Evolutionary conservation across 2,797 vertebrate genomes (phyloP).

Genomic region (Ctenosaura bakeri): DNA sequence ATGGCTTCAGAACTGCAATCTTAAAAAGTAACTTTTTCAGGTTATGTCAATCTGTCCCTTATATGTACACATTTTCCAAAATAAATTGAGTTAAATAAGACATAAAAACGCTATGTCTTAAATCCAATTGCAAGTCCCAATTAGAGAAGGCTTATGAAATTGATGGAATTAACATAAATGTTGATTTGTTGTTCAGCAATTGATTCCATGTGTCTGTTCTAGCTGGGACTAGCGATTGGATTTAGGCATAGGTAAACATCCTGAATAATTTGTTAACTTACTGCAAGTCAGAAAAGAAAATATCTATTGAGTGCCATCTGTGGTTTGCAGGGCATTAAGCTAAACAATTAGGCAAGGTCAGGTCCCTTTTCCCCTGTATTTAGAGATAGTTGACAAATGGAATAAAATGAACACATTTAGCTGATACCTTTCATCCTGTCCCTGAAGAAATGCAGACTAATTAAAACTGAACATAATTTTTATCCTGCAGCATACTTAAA

Average conservation of each 20-base stretch:
- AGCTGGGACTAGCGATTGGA: no score
- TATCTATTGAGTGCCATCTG: slow-evolving; percentile 38
- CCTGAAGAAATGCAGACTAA: slow-evolving; percentile 47
- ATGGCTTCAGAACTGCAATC: no score
- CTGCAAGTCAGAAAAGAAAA: slow-evolving; percentile 30
- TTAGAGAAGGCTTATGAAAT: no score
- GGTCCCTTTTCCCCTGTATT: slow-evolving; percentile 23
- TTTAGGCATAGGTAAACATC: slow-evolving; percentile 12
- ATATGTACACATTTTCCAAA: no score
- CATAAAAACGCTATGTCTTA: no score
- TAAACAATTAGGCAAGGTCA: slow-evolving; percentile 32
- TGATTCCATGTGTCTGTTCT: no score
- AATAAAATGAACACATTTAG: slow-evolving; percentile 26
- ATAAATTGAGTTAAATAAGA: no score
- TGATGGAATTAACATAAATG: no score
- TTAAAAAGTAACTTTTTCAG: no score
- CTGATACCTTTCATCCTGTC: slow-evolving; percentile 50
- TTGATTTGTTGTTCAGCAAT: no score
- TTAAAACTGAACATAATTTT: slow-evolving; percentile 45
- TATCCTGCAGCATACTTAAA: slow-evolving; percentile 35
- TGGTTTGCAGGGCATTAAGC: slow-evolving; percentile 14
- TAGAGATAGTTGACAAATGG: slow-evolving; percentile 30
- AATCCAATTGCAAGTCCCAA: no score
- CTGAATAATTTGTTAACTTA: slow-evolving; percentile 5
- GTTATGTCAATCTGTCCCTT: no score